A percentile compares a stretch with the other conserved stretches of the same genome.
Conservation (phyloP, 2,888 invertebrate species). For the Acanthosepion esculentum region DNA sequence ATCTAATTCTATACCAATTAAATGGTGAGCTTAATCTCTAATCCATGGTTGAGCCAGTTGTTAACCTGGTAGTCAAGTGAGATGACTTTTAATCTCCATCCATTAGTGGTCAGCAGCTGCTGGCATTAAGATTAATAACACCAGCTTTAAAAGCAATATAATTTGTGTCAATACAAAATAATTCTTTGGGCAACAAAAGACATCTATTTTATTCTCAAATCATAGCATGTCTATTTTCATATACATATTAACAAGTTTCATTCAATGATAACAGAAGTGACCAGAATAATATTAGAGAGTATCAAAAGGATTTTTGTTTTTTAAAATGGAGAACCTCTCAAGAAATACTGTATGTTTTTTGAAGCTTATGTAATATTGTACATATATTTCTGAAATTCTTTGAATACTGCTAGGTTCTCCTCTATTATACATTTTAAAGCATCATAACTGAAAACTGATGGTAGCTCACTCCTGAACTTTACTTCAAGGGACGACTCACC, state of each 20-base stretch:
- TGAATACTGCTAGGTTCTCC: no score
- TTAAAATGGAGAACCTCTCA: no score
- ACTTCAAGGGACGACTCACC: no score
- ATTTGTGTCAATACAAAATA: not conserved
- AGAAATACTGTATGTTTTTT: no score
- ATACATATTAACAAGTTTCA: not conserved
- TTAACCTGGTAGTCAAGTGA: not conserved
- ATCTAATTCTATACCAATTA: not conserved
- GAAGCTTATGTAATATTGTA: no score
- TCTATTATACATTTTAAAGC: no score
- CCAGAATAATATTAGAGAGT: not conserved
- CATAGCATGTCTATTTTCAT: not conserved
- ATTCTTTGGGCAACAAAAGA: not conserved
- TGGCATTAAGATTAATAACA: not conserved
- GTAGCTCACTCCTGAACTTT: no score
- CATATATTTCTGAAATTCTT: no score
- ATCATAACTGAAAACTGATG: no score
- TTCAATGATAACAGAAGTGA: not conserved
- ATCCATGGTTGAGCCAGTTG: not conserved
- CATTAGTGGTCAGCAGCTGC: constrained; percentile 6
- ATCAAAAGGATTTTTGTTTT: no score
- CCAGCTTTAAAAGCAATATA: not conserved
- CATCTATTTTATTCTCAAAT: not conserved
- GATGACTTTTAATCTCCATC: not conserved
- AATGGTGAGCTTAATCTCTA: not conserved